phyloP scores from a whole-genome alignment of 92 coral and sea anemone genomes.

The Meandrina meandrites region DNA sequence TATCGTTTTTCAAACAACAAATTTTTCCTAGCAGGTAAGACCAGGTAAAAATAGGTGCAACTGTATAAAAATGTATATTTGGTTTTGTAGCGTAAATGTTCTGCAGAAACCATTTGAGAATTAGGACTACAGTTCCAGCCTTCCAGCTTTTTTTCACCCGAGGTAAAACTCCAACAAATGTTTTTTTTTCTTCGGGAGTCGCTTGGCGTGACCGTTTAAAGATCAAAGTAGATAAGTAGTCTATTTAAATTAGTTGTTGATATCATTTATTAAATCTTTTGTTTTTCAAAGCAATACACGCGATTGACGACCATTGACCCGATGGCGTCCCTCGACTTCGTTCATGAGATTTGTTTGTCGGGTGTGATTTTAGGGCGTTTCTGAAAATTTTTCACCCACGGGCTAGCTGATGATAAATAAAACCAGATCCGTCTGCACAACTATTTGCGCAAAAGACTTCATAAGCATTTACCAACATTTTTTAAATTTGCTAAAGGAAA shows the following conservation, averaged over 20 bases:
- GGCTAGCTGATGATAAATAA: background rate
- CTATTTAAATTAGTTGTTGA: background rate
- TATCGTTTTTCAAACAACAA: background rate
- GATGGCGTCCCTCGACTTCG: background rate
- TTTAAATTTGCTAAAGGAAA: no score
- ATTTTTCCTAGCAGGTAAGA: background rate
- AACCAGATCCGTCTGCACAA: background rate
- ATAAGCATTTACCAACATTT: no score
- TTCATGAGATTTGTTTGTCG: background rate
- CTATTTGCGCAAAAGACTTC: background rate
- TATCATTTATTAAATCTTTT: background rate
- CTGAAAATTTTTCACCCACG: background rate
- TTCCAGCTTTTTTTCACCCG: no score
- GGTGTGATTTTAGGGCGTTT: background rate
- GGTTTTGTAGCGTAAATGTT: no score
- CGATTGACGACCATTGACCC: no score
- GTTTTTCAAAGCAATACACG: background rate
- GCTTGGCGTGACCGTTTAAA: constrained; percentile 1
- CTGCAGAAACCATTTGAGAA: no score
- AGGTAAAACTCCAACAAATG: background rate
- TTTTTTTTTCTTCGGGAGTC: background rate
- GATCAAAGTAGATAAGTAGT: background rate
- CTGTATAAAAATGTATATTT: background rate
- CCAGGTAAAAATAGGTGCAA: background rate
- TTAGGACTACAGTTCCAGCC: no score